phyloP scores from a whole-genome alignment of 2,888 invertebrate species.

The Latrodectus hesperus region DNA sequence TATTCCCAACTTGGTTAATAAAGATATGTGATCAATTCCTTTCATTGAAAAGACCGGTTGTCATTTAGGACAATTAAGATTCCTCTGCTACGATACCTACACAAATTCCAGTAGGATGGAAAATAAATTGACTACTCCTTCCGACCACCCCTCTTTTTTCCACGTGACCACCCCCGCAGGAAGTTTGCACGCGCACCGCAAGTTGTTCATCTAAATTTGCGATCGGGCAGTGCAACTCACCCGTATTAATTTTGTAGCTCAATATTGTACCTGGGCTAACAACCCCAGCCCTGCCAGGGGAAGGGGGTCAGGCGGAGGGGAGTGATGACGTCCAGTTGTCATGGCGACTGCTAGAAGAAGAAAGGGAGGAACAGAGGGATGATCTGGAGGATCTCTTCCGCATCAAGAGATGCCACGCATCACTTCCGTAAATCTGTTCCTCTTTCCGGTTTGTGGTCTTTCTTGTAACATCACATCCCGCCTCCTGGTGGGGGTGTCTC shows the following conservation, averaged over 20 bases:
- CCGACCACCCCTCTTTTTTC: background rate
- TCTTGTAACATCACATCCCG: background rate
- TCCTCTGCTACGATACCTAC: no score
- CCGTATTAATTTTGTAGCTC: constrained; percentile 50
- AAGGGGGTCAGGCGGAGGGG: background rate
- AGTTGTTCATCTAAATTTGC: background rate
- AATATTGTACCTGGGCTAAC: constrained; percentile 47
- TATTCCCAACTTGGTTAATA: no score
- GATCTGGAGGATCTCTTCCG: constrained; percentile 41
- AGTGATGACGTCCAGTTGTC: constrained; percentile 29
- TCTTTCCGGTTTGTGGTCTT: constrained; percentile 39
- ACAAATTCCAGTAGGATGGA: no score
- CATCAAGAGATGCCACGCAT: constrained; percentile 40
- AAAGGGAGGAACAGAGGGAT: background rate
- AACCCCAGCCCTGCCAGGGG: background rate
- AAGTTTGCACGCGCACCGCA: background rate
- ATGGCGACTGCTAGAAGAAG: constrained; percentile 17
- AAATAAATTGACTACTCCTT: background rate
- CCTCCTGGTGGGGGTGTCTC: background rate
- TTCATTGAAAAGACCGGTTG: no score
- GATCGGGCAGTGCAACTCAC: constrained; percentile 6
- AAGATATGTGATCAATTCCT: no score
- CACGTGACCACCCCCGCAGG: background rate
- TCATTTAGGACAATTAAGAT: no score
- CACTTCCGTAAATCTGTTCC: constrained; percentile 58